Evolutionary conservation across 2,888 invertebrate species (phyloP).

Genomic region (Trachelus iudaicus): DNA sequence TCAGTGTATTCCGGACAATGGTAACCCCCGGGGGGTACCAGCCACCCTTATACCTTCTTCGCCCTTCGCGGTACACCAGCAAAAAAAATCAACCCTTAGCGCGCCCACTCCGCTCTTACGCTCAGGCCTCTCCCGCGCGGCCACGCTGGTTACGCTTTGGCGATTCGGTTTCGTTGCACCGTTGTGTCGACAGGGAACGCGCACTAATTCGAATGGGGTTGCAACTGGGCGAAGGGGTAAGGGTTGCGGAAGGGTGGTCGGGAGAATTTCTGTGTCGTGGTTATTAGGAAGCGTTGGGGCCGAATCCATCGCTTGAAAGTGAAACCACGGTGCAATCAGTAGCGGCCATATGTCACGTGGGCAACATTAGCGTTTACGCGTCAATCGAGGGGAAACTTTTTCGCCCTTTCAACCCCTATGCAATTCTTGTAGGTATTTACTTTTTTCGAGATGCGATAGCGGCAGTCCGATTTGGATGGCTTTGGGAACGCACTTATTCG

Average conservation of each 20-base stretch:
- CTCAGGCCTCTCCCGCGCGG: background rate
- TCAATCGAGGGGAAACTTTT: slow-evolving; percentile 49
- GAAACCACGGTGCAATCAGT: slow-evolving; percentile 49
- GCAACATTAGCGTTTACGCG: slow-evolving; percentile 45
- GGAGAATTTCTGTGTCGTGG: background rate
- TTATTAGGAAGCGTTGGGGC: background rate
- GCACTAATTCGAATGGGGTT: slow-evolving; percentile 36
- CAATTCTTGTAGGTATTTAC: background rate
- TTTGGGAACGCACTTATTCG: background rate
- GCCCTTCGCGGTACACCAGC: slow-evolving; percentile 28
- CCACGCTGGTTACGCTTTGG: slow-evolving; percentile 27
- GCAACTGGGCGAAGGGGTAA: slow-evolving; percentile 15
- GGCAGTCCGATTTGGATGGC: background rate
- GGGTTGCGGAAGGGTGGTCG: slow-evolving; percentile 22
- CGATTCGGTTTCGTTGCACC: slow-evolving; percentile 31
- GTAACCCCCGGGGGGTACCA: slow-evolving; percentile 55
- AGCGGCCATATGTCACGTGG: slow-evolving; percentile 55
- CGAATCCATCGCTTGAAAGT: slow-evolving; percentile 41
- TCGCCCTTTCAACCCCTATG: slow-evolving; percentile 7
- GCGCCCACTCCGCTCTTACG: background rate
- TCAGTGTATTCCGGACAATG: slow-evolving; percentile 62
- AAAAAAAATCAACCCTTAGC: background rate
- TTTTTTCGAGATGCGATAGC: background rate
- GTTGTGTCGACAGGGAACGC: slow-evolving; percentile 40
- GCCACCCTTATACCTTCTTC: slow-evolving; percentile 51